These are phyloP conservation scores for Heliopora coerulea DNA, from an alignment of 92 coral and sea anemone species.

Conservation along the genomic window DNA sequence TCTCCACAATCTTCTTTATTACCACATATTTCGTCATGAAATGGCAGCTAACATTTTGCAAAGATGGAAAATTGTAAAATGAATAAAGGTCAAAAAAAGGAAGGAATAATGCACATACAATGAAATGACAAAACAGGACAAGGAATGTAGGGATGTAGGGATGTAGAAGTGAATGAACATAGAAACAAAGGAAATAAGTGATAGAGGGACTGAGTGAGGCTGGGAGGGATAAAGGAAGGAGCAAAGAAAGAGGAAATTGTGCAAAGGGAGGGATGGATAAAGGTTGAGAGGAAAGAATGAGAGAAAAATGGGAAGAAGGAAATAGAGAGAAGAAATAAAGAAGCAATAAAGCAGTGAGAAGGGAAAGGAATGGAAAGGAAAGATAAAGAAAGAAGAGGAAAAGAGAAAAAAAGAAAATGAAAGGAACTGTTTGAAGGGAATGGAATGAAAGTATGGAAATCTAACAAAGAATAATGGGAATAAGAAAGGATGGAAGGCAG, in stretches of 20 bases:
- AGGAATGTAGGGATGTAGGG: no score
- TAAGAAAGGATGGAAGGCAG: background rate
- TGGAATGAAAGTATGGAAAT: background rate
- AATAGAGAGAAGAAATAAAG: background rate
- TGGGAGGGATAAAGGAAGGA: no score
- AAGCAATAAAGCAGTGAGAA: background rate
- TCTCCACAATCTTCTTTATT: slow-evolving; percentile 68
- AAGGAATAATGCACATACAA: no score
- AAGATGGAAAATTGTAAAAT: no score
- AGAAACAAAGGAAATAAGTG: no score
- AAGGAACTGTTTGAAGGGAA: no score
- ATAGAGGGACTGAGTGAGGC: no score
- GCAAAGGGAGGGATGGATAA: background rate
- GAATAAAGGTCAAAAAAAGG: no score
- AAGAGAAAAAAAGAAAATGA: background rate
- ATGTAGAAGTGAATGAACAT: no score
- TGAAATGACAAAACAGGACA: no score
- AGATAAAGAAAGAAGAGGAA: background rate
- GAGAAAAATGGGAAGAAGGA: background rate
- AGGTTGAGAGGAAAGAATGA: background rate
- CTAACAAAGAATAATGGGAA: background rate
- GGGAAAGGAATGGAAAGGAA: background rate
- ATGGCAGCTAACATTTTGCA: slow-evolving; percentile 86
- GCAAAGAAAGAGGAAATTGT: no score
- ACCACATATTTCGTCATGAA: slow-evolving; percentile 69